Conservation (phyloP, 2,113 vertebrate genomes). For the Petrocephalus zakoni region DNA sequence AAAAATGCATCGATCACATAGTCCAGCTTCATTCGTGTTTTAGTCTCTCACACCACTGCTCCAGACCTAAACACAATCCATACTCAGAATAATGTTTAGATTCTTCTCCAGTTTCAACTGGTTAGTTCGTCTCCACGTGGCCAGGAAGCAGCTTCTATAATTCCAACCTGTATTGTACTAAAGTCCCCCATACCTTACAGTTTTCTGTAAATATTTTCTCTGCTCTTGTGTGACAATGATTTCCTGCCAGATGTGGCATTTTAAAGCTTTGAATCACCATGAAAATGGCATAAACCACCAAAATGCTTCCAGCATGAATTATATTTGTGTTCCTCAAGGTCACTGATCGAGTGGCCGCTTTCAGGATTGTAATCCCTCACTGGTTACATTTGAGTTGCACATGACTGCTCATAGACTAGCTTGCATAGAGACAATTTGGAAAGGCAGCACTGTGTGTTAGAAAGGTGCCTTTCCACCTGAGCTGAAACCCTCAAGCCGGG, state of each 20-base stretch:
- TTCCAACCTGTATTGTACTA: neutral
- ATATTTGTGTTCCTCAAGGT: neutral
- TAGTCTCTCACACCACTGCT: neutral
- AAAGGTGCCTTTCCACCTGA: neutral
- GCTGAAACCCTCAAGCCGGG: neutral
- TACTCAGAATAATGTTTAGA: neutral
- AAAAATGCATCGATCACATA: neutral
- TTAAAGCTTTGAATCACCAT: neutral
- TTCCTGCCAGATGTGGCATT: neutral
- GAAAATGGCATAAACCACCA: neutral
- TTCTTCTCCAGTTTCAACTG: neutral
- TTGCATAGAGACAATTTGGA: neutral
- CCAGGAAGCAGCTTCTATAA: neutral
- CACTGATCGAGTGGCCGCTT: neutral
- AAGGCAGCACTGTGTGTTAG: neutral
- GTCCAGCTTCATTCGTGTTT: neutral
- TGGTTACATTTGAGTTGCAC: neutral
- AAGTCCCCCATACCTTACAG: neutral
- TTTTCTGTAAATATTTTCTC: neutral
- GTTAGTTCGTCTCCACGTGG: neutral
- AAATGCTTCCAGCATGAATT: neutral
- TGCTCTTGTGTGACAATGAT: neutral
- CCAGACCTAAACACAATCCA: neutral
- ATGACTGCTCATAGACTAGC: neutral
- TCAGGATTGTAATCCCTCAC: neutral